Base-by-base conservation (phyloP, 2,113 vertebrate genomes). In the Pluvianellus socialis region DNA sequence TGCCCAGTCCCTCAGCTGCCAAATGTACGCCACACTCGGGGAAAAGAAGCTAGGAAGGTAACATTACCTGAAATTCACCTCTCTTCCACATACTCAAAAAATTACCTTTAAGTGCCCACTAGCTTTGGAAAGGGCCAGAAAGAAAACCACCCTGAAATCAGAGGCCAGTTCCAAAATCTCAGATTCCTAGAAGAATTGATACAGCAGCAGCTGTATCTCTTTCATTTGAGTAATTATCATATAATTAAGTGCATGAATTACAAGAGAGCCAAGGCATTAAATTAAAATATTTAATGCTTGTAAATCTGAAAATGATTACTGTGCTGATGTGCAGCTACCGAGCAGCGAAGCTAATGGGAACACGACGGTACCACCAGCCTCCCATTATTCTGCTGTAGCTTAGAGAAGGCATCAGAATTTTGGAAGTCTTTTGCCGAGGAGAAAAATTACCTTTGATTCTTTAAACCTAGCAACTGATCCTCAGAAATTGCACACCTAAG, bases 181-280 rank as follows among this genome's bases (percentile, higher is more conserved):
- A 97, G 97, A 96, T 98, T 98, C 98, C 97, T 98, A 96, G 98
- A 98, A 98, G 98, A 98, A 98, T 86, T 96, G 97, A 97, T 98
- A 98, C 85, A 92, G 98, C 97, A 98, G 98, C 98, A 98, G 98
- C 98, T 98, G 98, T 98, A 98, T 98, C 98, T 98, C 98, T 98
- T 98, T 98, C 98, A 97, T 98, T 98, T 98, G 98, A 98, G 98
- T 98, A 98, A 98, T 99, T 98, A 99, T 98, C 97, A 98, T 98
- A 98, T 99, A 98, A 99, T 99, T 99, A 98, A 98, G 98, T 98
- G 98, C 98, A 98, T 98, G 98, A 98, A 98, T 99, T 99, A 98
- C 98, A 98, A 98, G 98, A 98, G 98, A 98, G 98, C 98, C 98
- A 99, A 98, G 98, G 98, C 98, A 98, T 99, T 99, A 99, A 99